phyloP scores from a whole-genome alignment of 2,113 vertebrate genomes.

The Hemichromis elongatus region DNA sequence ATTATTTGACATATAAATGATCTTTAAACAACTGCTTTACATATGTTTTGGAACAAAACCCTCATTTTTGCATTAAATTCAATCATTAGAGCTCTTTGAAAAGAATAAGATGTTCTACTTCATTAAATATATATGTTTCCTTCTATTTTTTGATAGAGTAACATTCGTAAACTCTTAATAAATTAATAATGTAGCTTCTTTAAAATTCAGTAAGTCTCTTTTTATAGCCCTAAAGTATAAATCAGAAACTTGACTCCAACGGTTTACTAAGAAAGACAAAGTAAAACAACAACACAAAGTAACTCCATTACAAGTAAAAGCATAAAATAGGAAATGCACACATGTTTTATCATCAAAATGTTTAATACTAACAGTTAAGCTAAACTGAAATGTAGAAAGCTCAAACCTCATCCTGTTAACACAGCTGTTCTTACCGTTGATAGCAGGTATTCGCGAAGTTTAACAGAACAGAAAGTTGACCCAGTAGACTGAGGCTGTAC shows the following conservation, averaged over 20 bases:
- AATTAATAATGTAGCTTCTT: neutral
- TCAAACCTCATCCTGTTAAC: neutral
- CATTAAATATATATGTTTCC: no score
- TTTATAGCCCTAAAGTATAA: no score
- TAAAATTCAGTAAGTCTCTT: no score
- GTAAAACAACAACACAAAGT: neutral
- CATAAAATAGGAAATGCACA: neutral
- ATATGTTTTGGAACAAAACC: accelerated
- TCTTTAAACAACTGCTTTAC: accelerated
- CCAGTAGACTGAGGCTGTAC: neutral
- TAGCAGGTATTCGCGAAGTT: neutral
- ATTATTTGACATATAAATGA: neutral
- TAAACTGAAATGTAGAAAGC: neutral
- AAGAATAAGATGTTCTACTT: no score
- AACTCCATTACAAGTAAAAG: neutral
- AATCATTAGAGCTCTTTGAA: neutral
- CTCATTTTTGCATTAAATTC: neutral
- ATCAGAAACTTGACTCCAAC: neutral
- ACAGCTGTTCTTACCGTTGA: neutral
- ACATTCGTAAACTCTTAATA: neutral
- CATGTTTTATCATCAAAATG: neutral
- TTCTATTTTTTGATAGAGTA: neutral
- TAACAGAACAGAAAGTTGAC: neutral
- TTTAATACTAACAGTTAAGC: neutral
- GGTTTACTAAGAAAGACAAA: neutral